phyloP scores from a whole-genome alignment of 2,888 invertebrate species.

The Cyrtodaria siliqua region DNA sequence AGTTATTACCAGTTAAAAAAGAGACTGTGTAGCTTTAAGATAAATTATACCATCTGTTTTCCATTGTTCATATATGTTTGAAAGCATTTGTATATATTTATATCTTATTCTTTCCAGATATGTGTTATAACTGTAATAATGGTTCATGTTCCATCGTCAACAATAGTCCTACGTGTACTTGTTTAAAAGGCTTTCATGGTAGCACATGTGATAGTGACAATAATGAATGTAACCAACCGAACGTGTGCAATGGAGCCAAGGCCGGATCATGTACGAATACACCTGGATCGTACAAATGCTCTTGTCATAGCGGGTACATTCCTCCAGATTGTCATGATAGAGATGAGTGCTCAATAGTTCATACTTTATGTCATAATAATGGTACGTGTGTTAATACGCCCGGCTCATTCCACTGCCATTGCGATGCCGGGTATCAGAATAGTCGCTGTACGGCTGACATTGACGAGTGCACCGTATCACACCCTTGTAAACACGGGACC shows the following conservation, averaged over 20 bases:
- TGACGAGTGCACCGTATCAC: background rate
- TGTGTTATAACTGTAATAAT: too few relatives aligned
- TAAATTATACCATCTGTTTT: too few relatives aligned
- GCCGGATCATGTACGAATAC: too few relatives aligned
- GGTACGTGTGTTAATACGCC: conserved; percentile 24
- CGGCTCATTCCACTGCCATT: conserved; percentile 25
- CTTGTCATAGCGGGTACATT: too few relatives aligned
- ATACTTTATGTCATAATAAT: conserved; percentile 2
- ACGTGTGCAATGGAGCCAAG: conserved; percentile 6
- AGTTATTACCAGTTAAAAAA: too few relatives aligned
- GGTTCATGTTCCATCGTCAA: too few relatives aligned
- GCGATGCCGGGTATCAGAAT: conserved; percentile 25
- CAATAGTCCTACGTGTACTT: background rate
- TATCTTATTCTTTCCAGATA: too few relatives aligned
- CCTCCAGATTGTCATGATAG: conserved; percentile 7
- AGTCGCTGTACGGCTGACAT: background rate
- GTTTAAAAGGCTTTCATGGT: conserved; percentile 14
- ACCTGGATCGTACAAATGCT: too few relatives aligned
- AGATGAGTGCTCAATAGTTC: conserved; percentile 21
- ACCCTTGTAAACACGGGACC: conserved; percentile 16
- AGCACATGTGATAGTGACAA: conserved; percentile 20
- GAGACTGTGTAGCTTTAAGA: too few relatives aligned
- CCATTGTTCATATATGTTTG: too few relatives aligned
- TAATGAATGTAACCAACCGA: conserved; percentile 20
- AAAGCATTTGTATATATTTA: too few relatives aligned